Conservation (phyloP, 2,797 vertebrate genomes). For the Calcarius lapponicus region DNA sequence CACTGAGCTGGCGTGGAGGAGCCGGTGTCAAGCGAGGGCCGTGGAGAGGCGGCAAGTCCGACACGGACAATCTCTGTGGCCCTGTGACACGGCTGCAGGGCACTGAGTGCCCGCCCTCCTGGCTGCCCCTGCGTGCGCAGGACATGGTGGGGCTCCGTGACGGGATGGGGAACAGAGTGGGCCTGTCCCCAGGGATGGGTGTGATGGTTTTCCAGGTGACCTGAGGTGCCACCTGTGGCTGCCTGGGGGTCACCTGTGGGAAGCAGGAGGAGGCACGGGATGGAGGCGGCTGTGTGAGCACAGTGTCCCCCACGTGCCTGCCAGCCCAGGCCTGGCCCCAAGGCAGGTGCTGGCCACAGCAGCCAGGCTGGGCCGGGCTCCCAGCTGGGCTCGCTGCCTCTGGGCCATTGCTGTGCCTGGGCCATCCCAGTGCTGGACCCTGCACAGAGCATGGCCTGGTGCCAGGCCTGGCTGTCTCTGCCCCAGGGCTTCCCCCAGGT, state of each 20-base stretch:
- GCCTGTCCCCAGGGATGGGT: not conserved
- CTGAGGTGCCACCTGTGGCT: not conserved
- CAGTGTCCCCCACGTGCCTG: not conserved
- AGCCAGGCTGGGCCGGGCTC: not conserved
- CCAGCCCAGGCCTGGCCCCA: not conserved
- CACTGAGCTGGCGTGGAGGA: rapidly evolving
- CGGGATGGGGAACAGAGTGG: too few species aligned
- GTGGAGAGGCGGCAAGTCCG: not conserved
- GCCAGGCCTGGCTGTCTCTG: not conserved
- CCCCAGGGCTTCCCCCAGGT: not conserved
- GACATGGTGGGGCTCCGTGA: not conserved
- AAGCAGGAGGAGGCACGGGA: not conserved
- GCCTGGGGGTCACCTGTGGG: not conserved
- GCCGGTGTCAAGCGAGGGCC: not conserved
- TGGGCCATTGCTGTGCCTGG: not conserved
- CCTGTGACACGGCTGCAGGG: too few species aligned
- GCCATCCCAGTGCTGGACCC: too few species aligned
- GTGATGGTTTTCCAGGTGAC: not conserved
- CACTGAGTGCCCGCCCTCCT: too few species aligned
- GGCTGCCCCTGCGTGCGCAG: not conserved
- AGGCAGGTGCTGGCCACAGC: not conserved
- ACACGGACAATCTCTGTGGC: not conserved
- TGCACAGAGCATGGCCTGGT: too few species aligned
- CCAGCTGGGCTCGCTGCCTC: not conserved
- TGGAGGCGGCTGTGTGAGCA: not conserved